Base-by-base conservation (phyloP, 1,140 invertebrate species). In the Heterodera carotae region DNA sequence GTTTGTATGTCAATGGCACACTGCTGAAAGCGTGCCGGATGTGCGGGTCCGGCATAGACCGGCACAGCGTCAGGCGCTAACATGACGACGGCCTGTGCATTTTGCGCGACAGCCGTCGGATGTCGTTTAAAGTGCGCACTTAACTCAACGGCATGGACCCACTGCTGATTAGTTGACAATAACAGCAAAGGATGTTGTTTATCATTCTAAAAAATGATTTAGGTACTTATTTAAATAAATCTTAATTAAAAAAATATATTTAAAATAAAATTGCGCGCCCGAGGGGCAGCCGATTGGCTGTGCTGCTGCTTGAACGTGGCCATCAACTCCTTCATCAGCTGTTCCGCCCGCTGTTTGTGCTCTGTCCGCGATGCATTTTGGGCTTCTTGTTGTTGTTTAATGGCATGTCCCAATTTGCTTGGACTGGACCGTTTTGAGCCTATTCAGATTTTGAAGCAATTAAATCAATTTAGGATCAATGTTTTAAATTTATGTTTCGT, bases 61-160 rank as follows among this genome's bases (percentile, higher is more conserved):
- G 48, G 48, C 18, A 18, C 48, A 15, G 12, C 48, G 5, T 4
- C 48, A 2, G 39, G 39, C 15, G 48, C 48, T 5, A 22, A 0
- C 3, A 56, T 1, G 4, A 56, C 48, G 22, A 56, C 5, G 12
- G 48, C 48, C 15, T 56, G 12, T 27, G 22, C 62, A 66, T 27
- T 1, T 0, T 66, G 27, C 7, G 10, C 56, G 18, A 15, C 25
- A 12, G 36, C 12, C 27, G 33, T 74, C 72, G 56, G 59, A 56
- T 18, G 72, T 53, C 36, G 39, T 29, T n/a, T 56, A n/a, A 74
- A 74, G 34, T 74, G 10, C 15, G 72, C 72, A 34, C 72, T 74
- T 34, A 74, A 62, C 34, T 74, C 72, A 18, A 74, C 72, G 36
- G 25, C 29, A 34, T 74, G 43, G 36, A 74, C 72, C 34, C 72